A percentile compares a stretch with the other conserved stretches of the same genome.
phyloP scores from a whole-genome alignment of 2,113 vertebrate genomes.

The Hassar affinis region DNA sequence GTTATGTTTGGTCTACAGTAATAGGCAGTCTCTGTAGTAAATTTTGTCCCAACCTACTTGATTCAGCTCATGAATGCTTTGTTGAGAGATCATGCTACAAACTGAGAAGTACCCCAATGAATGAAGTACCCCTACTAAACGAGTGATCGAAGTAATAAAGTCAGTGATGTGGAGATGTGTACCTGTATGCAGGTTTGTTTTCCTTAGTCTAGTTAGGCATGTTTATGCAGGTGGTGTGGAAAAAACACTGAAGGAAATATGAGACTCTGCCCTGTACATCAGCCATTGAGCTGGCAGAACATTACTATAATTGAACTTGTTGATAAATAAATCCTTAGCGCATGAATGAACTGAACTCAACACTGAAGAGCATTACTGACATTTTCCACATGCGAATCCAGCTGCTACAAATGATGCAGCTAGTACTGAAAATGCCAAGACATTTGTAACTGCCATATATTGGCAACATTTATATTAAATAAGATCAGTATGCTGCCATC shows the following conservation, averaged over 20 bases:
- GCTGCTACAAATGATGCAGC: not conserved
- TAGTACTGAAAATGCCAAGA: not conserved
- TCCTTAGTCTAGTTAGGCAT: not conserved
- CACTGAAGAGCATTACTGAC: not conserved
- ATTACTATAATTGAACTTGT: not conserved
- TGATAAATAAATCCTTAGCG: constrained; percentile 11
- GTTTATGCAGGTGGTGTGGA: constrained; percentile 29
- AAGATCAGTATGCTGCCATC: not conserved
- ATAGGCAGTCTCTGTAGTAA: too few species aligned
- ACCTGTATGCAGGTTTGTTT: constrained; percentile 12
- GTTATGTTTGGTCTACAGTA: too few species aligned
- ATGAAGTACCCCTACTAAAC: not conserved
- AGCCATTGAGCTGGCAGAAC: not conserved
- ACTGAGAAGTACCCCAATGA: not conserved
- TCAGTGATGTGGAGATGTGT: not conserved
- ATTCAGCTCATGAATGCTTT: not conserved
- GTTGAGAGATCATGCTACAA: not conserved
- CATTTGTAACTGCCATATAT: not conserved
- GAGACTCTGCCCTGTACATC: not conserved
- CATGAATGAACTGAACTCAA: not conserved
- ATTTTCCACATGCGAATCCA: constrained; percentile 4
- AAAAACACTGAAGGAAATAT: not conserved
- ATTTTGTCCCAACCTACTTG: not conserved
- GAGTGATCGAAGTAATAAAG: not conserved
- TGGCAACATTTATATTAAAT: not conserved